Evolutionary conservation across 2,888 invertebrate genomes (phyloP), one percentile per base, ranked within the genome.

Genomic region (Rhimphoctona megacephalus): DNA sequence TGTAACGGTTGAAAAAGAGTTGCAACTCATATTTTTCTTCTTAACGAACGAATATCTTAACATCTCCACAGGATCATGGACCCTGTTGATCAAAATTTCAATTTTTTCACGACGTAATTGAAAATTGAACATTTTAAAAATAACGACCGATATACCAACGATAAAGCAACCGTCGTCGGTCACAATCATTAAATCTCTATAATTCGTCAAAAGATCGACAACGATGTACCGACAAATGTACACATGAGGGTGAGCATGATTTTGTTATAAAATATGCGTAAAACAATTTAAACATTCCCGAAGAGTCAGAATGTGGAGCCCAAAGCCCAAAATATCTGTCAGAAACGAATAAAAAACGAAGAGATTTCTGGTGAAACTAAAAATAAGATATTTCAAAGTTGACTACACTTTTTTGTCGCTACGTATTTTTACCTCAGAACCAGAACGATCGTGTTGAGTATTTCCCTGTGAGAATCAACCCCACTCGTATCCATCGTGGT

Each of bases 131-230:
- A 89, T 52, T 39, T 92, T 92, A 85, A 90, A 91, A 25, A 90
- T 52, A 11, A 92, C 89, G 6, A 92, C 90, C 6, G 85, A 43
- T 46, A 91, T 90, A 5, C 92, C 92, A 14, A 90, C 90, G 43
- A 91, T 88, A 30, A 91, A 88, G 77, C 92, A 92, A 9, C 91
- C 92, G 67, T 91, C 90, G 81, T 92, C 92, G 7, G 92, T 91
- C 17, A 89, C 86, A 25, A 90, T 87, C 25, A 89, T 84, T 19
- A 92, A 67, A 36, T 92, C 87, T 22, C 89, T 54, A 0, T 88
- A 82, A 52, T 85, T 90, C 39, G n/a, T 25, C 11, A 33, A 89
- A 9, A 92, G 84, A 77, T 92, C 91, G 9, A 89, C 88, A 19
- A 90, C 61, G 1, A 92, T 4, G 90, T 90, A 11, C 83, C 79